These are phyloP conservation scores for Eretmocerus hayati DNA, from an alignment of 2,888 invertebrate species.

Conservation along the genomic window DNA sequence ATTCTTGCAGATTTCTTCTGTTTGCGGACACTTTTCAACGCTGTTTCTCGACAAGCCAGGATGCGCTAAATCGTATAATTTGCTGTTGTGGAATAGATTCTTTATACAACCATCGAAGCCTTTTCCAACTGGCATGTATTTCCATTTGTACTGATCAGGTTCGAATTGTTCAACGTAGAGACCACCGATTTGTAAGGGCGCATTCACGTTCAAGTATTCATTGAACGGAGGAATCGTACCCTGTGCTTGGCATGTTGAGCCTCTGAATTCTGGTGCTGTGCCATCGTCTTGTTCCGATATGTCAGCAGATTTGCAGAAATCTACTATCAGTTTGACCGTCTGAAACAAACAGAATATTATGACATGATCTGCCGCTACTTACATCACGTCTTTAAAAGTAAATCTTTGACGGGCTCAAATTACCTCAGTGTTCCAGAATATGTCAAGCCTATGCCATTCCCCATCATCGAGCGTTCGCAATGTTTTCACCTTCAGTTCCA, in stretches of 20 bases:
- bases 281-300: slow-evolving; percentile 87
- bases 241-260: slow-evolving; percentile 81
- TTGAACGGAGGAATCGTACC: slow-evolving; percentile 90
- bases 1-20: slow-evolving; percentile 85
- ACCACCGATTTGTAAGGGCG: slow-evolving; percentile 92
- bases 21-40: slow-evolving; percentile 84
- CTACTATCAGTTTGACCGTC: slow-evolving; percentile 86
- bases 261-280: slow-evolving; percentile 80
- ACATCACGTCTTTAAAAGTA: neutral
- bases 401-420: slow-evolving; percentile 6
- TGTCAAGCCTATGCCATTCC: slow-evolving; percentile 94
- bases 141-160: slow-evolving; percentile 83
- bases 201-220: slow-evolving; percentile 92
- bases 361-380: neutral
- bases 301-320: slow-evolving; percentile 84
- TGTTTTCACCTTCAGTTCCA: slow-evolving; percentile 77
- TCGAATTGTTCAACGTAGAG: slow-evolving; percentile 84
- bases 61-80: slow-evolving; percentile 89
- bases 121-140: slow-evolving; percentile 81
- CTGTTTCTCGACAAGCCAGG: slow-evolving; percentile 84
- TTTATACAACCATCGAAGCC: slow-evolving; percentile 94
- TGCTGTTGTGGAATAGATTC: slow-evolving; percentile 92
- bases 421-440: slow-evolving; percentile 89
- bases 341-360: too few relatives aligned
- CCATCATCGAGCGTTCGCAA: slow-evolving; percentile 88